Conservation (phyloP, 2,797 vertebrate species). For the Thripadectes ignobilis region DNA sequence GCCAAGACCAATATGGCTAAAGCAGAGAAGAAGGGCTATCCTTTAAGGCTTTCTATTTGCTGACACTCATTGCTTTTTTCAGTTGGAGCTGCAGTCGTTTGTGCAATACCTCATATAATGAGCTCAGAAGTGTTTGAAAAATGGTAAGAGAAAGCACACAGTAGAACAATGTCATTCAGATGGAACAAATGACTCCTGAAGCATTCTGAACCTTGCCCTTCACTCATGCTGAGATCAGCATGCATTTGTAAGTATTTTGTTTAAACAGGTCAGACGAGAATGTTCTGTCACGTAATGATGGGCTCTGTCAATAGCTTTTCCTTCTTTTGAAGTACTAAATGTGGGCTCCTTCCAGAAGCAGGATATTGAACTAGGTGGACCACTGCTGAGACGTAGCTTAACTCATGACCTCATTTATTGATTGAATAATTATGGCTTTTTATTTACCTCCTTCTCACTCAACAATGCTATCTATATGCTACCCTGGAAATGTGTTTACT, state of each 20-base stretch:
- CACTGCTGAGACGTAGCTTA: not conserved
- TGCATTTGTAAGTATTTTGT: not conserved
- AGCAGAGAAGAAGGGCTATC: not conserved
- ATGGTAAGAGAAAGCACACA: not conserved
- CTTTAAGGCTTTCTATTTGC: not conserved
- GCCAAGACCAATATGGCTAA: constrained; percentile 12
- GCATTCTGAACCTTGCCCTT: not conserved
- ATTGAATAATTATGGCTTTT: not conserved
- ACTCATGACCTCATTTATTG: not conserved
- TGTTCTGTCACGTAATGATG: not conserved
- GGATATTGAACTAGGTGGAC: not conserved
- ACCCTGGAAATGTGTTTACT: not conserved
- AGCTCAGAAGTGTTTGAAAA: not conserved
- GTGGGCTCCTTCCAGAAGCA: not conserved
- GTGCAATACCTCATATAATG: not conserved
- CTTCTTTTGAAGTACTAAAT: not conserved
- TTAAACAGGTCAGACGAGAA: not conserved
- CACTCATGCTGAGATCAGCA: not conserved
- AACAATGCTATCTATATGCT: not conserved
- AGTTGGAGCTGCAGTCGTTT: not conserved
- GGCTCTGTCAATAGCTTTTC: not conserved
- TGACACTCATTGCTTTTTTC: not conserved
- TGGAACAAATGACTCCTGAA: not conserved
- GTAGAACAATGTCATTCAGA: not conserved
- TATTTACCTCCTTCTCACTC: not conserved